A percentile compares a stretch with the other conserved stretches of the same genome.
phyloP scores from a whole-genome alignment of 1,140 invertebrate genomes.

The Carposina sasakii region DNA sequence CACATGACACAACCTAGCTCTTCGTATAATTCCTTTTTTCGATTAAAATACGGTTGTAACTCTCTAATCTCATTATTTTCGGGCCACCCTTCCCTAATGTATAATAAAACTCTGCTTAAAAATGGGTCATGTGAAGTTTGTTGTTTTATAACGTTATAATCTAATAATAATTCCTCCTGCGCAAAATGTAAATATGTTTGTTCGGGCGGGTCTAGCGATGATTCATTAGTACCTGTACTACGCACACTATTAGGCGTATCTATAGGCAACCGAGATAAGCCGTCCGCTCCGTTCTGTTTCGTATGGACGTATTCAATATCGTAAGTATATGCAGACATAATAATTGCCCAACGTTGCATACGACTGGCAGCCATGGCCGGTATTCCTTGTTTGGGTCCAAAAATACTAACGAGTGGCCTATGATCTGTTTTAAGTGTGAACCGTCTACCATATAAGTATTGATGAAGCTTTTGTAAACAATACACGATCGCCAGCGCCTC shows the following conservation, averaged over 20 bases:
- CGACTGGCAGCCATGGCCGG: slow-evolving; percentile 32
- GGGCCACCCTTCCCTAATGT: too few relatives aligned
- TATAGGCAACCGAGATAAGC: background rate
- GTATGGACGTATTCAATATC: slow-evolving; percentile 19
- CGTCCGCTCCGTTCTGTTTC: slow-evolving; percentile 6
- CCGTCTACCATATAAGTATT: background rate
- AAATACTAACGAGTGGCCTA: slow-evolving; percentile 2
- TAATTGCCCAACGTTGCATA: slow-evolving; percentile 42
- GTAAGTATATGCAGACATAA: slow-evolving; percentile 37
- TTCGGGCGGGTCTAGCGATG: too few relatives aligned
- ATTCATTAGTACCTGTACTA: too few relatives aligned
- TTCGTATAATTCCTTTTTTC: slow-evolving; percentile 23
- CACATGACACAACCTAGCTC: slow-evolving; percentile 31
- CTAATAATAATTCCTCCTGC: too few relatives aligned
- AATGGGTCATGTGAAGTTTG: too few relatives aligned
- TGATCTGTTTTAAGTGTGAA: background rate
- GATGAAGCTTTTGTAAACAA: background rate
- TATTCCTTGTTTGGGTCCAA: slow-evolving; percentile 10
- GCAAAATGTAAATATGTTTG: too few relatives aligned
- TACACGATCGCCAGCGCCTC: background rate
- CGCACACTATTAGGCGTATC: too few relatives aligned
- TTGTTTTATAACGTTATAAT: too few relatives aligned
- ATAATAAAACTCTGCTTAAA: too few relatives aligned
- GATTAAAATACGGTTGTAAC: too few relatives aligned
- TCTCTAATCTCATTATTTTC: too few relatives aligned